A percentile compares a stretch with the other conserved stretches of the same genome.
These are phyloP conservation scores for Heliconius congener DNA, from an alignment of 1,140 invertebrate genomes.

Conservation along the genomic window DNA sequence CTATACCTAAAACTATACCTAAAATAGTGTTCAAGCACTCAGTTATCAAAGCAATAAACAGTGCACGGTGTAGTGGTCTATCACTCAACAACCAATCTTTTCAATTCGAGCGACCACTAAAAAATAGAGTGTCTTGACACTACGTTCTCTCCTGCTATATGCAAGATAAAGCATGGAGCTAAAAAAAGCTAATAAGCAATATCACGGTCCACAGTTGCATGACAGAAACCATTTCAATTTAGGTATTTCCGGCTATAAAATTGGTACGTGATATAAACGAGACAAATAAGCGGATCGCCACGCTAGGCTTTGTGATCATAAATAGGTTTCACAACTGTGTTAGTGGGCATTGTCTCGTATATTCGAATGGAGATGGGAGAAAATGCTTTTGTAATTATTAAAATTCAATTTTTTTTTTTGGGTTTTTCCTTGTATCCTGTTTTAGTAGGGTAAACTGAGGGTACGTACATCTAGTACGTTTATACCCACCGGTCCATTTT, in stretches of 20 bases:
- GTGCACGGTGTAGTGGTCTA: background rate
- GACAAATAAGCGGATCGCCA: slow-evolving; percentile 56
- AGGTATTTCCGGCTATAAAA: slow-evolving; percentile 70
- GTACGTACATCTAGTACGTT: too few relatives aligned
- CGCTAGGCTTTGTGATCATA: background rate
- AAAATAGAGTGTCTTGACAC: background rate
- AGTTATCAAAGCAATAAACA: too few relatives aligned
- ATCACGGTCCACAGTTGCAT: slow-evolving; percentile 30
- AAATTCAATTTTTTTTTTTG: background rate
- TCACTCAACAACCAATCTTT: background rate
- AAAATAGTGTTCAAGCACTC: too few relatives aligned
- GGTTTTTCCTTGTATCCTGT: too few relatives aligned
- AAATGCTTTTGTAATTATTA: background rate
- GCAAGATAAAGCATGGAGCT: background rate
- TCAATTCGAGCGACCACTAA: too few relatives aligned
- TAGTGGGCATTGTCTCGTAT: background rate
- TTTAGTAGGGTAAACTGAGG: too few relatives aligned
- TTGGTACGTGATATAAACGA: slow-evolving; percentile 67
- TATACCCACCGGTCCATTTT: too few relatives aligned
- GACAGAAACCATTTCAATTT: slow-evolving; percentile 71
- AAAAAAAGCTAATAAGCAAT: slow-evolving; percentile 39
- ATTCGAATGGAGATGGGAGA: background rate
- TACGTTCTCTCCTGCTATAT: background rate
- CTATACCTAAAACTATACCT: too few relatives aligned
- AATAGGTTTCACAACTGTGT: background rate